Evolutionary conservation across 2,113 vertebrate species (phyloP).

Genomic region (Chaetodon trifascialis): DNA sequence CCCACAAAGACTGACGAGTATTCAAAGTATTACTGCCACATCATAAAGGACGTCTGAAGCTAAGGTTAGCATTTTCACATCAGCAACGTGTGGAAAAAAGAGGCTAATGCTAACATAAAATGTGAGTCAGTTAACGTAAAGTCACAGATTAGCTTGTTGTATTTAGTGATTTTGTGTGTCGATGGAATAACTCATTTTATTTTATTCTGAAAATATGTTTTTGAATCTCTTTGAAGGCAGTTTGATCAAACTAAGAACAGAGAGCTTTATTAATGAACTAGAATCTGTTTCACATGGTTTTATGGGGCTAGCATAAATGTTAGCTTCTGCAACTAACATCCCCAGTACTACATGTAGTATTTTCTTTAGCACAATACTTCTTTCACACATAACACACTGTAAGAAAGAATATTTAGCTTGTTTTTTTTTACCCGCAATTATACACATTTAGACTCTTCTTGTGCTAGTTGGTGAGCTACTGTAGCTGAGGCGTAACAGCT

Average conservation of each 20-base stretch:
- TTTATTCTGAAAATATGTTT: not conserved
- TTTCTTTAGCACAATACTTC: not conserved
- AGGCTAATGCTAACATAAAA: not conserved
- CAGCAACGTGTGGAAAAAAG: not conserved
- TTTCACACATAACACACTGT: not conserved
- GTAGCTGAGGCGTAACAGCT: not conserved
- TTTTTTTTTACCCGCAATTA: not conserved
- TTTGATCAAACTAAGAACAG: not conserved
- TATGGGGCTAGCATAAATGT: not conserved
- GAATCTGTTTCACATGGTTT: not conserved
- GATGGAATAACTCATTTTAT: not conserved
- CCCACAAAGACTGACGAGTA: not conserved
- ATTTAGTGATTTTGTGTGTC: not conserved
- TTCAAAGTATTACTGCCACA: not conserved
- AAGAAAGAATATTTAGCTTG: not conserved
- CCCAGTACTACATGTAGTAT: not conserved
- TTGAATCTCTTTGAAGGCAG: not conserved
- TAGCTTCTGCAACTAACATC: not conserved
- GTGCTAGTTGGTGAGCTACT: not conserved
- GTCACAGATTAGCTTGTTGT: not conserved
- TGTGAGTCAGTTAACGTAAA: not conserved
- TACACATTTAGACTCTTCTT: not conserved
- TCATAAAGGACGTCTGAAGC: not conserved
- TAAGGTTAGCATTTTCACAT: not conserved
- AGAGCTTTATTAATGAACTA: not conserved